These are phyloP conservation scores for Fragum fragum DNA, from an alignment of 2,888 invertebrate genomes.

Conservation along the genomic window DNA sequence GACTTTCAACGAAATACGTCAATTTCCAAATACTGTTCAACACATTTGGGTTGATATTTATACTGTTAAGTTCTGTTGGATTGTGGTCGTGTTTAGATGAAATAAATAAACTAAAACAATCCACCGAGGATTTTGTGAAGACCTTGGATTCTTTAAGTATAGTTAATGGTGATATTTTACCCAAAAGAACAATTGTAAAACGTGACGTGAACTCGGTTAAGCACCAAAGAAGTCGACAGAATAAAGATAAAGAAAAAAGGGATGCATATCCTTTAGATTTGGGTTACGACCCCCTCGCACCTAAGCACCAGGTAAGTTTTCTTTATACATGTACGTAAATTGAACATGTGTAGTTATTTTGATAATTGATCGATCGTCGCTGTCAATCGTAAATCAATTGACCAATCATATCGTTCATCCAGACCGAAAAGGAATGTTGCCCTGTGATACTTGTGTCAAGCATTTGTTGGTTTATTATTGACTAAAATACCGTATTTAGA, in stretches of 20 bases:
- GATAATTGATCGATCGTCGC: too few species aligned
- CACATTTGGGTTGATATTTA: constrained; percentile 39
- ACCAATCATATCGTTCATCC: too few species aligned
- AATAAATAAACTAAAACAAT: constrained; percentile 38
- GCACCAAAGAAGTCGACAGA: background rate
- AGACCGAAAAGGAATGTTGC: too few species aligned
- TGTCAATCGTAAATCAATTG: too few species aligned
- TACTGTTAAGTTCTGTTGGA: constrained; percentile 39
- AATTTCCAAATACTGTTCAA: constrained; percentile 47
- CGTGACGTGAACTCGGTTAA: background rate
- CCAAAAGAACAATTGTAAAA: background rate
- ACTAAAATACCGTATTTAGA: too few species aligned
- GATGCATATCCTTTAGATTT: constrained; percentile 27
- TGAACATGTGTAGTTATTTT: too few species aligned
- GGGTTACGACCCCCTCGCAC: constrained; percentile 21
- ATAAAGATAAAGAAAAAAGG: background rate
- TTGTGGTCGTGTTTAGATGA: constrained; percentile 46
- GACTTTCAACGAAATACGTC: background rate
- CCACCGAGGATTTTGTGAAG: constrained; percentile 27
- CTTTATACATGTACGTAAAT: too few species aligned
- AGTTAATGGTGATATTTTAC: background rate
- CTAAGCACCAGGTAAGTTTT: constrained; percentile 26
- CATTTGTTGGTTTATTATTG: too few species aligned
- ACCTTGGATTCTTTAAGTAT: constrained; percentile 5
- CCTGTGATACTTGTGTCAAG: too few species aligned